Base-by-base conservation (phyloP, 92 coral and sea anemone species). In the Desmophyllum pertusum region DNA sequence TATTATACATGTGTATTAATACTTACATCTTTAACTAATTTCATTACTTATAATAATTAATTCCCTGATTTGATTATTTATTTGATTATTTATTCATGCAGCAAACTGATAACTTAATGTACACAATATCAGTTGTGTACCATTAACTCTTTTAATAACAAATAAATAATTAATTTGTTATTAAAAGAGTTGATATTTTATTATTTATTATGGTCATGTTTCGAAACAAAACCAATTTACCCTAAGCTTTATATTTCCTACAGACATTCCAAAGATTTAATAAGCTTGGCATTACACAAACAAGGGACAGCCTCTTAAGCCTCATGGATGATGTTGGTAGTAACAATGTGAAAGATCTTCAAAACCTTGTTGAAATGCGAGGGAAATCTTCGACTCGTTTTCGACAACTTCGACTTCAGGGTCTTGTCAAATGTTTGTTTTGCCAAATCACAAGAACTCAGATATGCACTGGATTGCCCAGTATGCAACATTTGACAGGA, bases 401-500 rank as follows among this genome's bases (percentile, higher is more conserved):
- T 89, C 76, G 89, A 89, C 38, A 89, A 89, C 84, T 46, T 89
- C n/a, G 89, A 89, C 75, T 84, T 89, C 63, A 89, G 70, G 52
- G 69, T 89, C 0, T 62, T 81, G 13, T 79, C 69, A 18, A 89
- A 89, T 39, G 65, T 80, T n/a, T 18, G 50, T 57, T 42, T 55
- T 89, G 33, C 53, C 63, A 5, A 76, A 76, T 25, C 87, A 80
- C 63, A 50, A 39, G 18, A 78, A 89, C 30, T 63, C 89, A 19
- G 92, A 89, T 63, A 73, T 84, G 76, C 93, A 89, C 42, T 89
- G 92, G 92, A 84, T 89, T 10, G 83, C 79, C 14, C 86, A 84
- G 46, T 89, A 46, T 67, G 42, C 69, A 23, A 83, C 87, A 11
- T 83, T 83, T 25, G 80, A 83, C 53, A 83, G 86, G 69, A 70